Evolutionary conservation across 2,113 vertebrate genomes (phyloP).

Genomic region (Bucco capensis): DNA sequence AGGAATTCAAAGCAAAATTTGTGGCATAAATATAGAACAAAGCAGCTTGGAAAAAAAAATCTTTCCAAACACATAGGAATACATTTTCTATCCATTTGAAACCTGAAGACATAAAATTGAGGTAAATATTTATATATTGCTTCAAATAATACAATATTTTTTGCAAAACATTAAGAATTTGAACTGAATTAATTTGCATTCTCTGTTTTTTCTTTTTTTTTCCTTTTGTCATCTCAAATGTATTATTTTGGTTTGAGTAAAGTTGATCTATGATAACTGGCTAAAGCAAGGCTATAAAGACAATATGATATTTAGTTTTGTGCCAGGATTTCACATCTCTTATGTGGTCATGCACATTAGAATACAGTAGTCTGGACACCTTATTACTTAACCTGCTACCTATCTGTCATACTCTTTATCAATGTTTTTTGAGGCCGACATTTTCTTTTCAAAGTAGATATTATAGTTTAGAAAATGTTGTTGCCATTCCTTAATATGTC

Average conservation of each 20-base stretch:
- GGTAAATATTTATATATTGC: not conserved
- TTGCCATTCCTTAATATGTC: not conserved
- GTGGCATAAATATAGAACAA: not conserved
- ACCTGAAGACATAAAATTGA: not conserved
- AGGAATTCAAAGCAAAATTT: conserved; percentile 14
- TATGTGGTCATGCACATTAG: not conserved
- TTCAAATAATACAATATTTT: not conserved
- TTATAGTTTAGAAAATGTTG: not conserved
- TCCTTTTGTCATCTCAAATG: not conserved
- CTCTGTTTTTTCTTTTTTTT: not conserved
- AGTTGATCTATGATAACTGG: not conserved
- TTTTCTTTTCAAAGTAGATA: not conserved
- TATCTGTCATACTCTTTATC: not conserved
- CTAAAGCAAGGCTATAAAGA: not conserved
- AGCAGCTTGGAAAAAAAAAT: not conserved
- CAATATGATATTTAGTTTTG: not conserved
- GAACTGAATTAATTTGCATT: not conserved
- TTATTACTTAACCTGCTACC: not conserved
- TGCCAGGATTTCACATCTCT: not conserved
- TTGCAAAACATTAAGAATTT: not conserved
- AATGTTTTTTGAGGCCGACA: not conserved
- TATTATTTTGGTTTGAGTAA: not conserved
- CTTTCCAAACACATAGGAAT: not conserved
- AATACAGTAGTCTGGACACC: not conserved
- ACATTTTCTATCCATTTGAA: not conserved